Percentiles rank a stretch among this genome's conserved stretches.
Evolutionary conservation across 2,113 vertebrate species (phyloP).

Genomic region (Triplophysa rosa): DNA sequence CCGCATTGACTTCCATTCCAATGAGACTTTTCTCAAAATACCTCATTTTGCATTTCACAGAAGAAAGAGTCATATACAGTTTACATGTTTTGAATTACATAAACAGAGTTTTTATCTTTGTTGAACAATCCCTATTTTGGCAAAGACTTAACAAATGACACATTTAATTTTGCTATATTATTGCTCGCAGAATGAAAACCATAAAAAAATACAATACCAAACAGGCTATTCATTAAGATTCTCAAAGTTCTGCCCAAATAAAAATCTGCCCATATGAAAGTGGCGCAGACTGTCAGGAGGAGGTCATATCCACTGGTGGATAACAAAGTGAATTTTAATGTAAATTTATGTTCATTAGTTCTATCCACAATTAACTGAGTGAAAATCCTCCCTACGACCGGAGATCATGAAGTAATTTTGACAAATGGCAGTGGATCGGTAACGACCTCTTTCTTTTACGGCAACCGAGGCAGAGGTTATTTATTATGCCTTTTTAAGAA

Average conservation of each 20-base stretch:
- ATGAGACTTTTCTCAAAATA: no score
- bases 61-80: no score
- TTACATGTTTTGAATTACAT: no score
- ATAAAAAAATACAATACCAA: neutral
- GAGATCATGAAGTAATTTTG: conserved; percentile 78
- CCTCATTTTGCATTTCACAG: no score
- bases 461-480: conserved; percentile 66
- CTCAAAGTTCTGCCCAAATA: neutral
- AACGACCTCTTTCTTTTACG: conserved; percentile 72
- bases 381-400: conserved; percentile 69
- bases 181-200: neutral
- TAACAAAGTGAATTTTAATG: conserved; percentile 71
- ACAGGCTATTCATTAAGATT: neutral
- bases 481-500: conserved; percentile 75
- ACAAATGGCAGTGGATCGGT: conserved; percentile 70
- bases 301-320: conserved; percentile 57
- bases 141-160: no score
- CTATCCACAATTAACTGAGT: conserved; percentile 72
- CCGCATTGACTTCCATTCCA: no score
- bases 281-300: conserved; percentile 38
- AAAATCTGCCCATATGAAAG: conserved; percentile 42
- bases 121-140: no score
- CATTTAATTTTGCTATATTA: no score
- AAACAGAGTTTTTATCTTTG: no score
- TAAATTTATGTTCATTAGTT: conserved; percentile 71